Percentiles rank a stretch among this genome's conserved stretches.
Conservation (phyloP, 2,797 vertebrate genomes). For the Rachycentron canadum region DNA sequence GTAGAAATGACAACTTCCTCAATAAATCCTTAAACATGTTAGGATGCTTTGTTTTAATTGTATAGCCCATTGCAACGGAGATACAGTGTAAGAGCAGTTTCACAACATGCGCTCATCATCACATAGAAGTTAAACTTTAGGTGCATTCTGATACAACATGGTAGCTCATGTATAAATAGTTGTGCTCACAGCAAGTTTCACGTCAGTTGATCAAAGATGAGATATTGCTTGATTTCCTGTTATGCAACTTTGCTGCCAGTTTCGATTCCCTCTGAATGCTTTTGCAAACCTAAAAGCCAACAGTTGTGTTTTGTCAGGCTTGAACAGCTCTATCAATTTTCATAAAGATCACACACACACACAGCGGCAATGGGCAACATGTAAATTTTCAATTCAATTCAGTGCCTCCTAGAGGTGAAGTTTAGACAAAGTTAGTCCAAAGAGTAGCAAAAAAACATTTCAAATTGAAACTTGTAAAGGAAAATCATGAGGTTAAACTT, state of each 20-base stretch:
- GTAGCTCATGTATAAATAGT: neutral
- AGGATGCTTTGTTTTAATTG: neutral
- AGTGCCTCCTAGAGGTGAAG: too few species aligned
- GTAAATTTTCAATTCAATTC: too few species aligned
- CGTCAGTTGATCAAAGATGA: neutral
- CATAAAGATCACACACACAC: neutral
- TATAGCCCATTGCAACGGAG: neutral
- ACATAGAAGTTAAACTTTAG: neutral
- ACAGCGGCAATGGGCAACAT: neutral
- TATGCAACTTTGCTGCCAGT: too few species aligned
- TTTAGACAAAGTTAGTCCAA: too few species aligned
- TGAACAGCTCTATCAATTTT: neutral
- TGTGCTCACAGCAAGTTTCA: neutral
- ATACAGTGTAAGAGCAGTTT: neutral
- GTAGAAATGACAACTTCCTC: neutral
- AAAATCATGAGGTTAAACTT: too few species aligned
- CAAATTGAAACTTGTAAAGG: too few species aligned
- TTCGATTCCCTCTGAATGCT: too few species aligned
- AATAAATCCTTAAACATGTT: neutral
- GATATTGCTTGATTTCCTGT: too few species aligned
- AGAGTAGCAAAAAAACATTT: neutral
- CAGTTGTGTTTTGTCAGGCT: too few species aligned
- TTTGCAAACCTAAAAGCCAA: too few species aligned
- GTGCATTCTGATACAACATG: neutral
- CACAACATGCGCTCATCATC: neutral